Evolutionary conservation across 2,113 vertebrate species (phyloP).

Genomic region (Gambusia holbrooki): DNA sequence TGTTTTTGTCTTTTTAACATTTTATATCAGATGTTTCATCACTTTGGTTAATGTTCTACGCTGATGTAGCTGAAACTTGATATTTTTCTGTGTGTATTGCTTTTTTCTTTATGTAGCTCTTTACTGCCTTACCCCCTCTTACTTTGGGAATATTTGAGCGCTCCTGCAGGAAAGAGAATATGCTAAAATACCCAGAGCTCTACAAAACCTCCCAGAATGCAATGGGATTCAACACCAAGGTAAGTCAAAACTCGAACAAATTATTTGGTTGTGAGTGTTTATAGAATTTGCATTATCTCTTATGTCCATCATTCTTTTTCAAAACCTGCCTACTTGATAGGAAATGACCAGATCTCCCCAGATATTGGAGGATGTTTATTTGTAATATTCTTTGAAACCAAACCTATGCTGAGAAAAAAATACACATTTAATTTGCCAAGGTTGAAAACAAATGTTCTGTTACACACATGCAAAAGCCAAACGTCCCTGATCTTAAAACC

Average conservation of each 20-base stretch:
- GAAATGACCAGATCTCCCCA: neutral
- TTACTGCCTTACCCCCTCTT: slow-evolving; percentile 95
- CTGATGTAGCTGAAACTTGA: neutral
- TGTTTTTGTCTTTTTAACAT: too few species aligned
- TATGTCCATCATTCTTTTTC: neutral
- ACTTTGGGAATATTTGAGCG: slow-evolving; percentile 98
- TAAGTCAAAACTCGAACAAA: slow-evolving; percentile 57
- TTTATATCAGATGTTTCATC: neutral
- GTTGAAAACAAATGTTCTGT: neutral
- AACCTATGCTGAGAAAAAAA: neutral
- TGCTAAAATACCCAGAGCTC: slow-evolving; percentile 97
- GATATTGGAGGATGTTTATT: neutral
- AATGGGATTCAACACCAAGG: slow-evolving; percentile 98
- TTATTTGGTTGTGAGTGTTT: neutral
- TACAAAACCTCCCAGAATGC: slow-evolving; percentile 99
- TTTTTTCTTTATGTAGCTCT: slow-evolving; percentile 79
- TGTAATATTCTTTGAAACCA: neutral
- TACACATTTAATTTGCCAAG: neutral
- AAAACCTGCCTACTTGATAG: neutral
- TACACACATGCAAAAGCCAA: slow-evolving; percentile 20
- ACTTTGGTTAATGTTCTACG: neutral
- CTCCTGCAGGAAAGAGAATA: slow-evolving; percentile 96
- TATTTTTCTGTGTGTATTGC: slow-evolving; percentile 6
- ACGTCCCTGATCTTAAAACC: slow-evolving; percentile 16
- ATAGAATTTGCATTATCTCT: neutral